A percentile compares a stretch with the other conserved stretches of the same genome.
Evolutionary conservation across 2,113 vertebrate genomes (phyloP).

Genomic region (Melanerpes formicivorus): DNA sequence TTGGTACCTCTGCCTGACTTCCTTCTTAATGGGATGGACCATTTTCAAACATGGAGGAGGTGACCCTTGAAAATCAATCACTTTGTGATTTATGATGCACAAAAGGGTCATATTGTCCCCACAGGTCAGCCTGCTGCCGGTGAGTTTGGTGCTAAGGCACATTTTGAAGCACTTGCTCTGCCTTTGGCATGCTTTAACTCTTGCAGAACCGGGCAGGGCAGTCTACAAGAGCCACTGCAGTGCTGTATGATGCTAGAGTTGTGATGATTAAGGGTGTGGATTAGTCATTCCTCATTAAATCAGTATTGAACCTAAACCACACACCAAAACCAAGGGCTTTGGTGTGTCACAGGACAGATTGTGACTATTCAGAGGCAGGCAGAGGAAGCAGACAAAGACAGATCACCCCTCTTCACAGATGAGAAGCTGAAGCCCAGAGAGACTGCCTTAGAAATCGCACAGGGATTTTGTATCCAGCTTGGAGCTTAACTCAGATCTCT

Average conservation of each 20-base stretch:
- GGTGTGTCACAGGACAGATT: not conserved
- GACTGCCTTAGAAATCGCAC: not conserved
- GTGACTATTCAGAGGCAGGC: not conserved
- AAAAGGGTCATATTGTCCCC: fast-evolving
- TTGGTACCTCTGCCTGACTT: not conserved
- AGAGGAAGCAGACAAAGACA: not conserved
- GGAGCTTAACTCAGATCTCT: not conserved
- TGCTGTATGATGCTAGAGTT: not conserved
- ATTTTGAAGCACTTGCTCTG: not conserved
- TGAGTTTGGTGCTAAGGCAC: not conserved
- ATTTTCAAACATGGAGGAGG: not conserved
- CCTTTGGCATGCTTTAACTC: not conserved
- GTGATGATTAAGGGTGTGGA: not conserved
- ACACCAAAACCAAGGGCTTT: not conserved
- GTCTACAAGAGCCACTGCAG: not conserved
- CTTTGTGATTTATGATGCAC: not conserved
- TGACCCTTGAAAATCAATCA: not conserved
- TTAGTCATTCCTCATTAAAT: not conserved
- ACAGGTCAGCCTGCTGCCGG: not conserved
- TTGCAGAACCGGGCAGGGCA: not conserved
- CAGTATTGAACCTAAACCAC: not conserved
- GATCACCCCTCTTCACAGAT: not conserved
- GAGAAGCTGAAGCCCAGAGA: not conserved
- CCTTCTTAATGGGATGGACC: not conserved
- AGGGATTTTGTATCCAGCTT: not conserved